Evolutionary conservation across 2,797 vertebrate species (phyloP).

Genomic region (Lutjanus campechanus): DNA sequence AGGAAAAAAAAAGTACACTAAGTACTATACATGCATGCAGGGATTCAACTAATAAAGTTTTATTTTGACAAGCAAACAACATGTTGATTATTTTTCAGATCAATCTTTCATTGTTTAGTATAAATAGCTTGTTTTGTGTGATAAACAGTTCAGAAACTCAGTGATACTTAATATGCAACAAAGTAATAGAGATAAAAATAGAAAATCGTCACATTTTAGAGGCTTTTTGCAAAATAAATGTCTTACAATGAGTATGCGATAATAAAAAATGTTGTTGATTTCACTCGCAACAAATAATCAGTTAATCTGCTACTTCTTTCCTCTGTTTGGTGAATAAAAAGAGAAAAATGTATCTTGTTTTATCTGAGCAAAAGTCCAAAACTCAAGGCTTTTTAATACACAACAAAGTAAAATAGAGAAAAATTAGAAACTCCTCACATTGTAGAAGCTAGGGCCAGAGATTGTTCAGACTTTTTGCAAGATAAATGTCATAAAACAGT

Average conservation of each 20-base stretch:
- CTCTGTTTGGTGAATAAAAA: too few relatives aligned
- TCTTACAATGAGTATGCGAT: accelerated
- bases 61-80: background rate
- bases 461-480: background rate
- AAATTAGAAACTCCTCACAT: background rate
- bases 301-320: too few relatives aligned
- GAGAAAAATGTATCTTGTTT: too few relatives aligned
- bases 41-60: background rate
- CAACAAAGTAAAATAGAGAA: background rate
- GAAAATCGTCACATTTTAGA: background rate
- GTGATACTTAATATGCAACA: background rate
- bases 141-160: background rate
- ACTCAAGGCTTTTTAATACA: background rate
- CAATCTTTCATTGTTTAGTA: background rate
- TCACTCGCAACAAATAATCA: too few relatives aligned
- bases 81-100: background rate
- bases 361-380: background rate
- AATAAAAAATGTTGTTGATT: background rate
- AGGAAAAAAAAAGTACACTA: background rate
- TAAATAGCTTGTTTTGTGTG: background rate
- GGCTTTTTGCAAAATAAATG: background rate
- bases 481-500: background rate
- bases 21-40: background rate
- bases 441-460: background rate
- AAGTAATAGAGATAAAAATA: background rate